Percentiles rank a stretch among this genome's conserved stretches.
Conservation (phyloP, 2,113 vertebrate genomes). For the Psilopsiagon aymara region DNA sequence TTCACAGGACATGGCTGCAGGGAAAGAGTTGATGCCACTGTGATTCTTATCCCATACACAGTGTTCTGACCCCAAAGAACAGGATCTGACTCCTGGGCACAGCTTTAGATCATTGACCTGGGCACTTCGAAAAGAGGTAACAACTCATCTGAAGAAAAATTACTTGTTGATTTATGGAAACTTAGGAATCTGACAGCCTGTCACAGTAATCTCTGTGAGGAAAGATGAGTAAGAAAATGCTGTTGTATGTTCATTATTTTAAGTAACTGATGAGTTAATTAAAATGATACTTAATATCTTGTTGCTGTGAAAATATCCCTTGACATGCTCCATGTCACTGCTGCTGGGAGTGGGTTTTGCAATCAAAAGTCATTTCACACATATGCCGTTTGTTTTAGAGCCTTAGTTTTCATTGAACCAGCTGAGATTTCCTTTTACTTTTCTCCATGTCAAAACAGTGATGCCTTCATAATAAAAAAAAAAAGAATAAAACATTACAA, state of each 20-base stretch:
- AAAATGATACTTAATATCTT: not conserved
- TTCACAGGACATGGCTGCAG: accelerated
- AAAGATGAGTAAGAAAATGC: not conserved
- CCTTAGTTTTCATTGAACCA: not conserved
- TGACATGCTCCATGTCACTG: not conserved
- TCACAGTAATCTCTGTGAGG: not conserved
- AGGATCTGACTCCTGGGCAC: not conserved
- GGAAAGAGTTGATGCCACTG: not conserved
- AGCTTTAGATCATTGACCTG: not conserved
- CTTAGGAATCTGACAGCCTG: not conserved
- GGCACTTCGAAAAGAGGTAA: not conserved
- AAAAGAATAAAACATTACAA: not conserved
- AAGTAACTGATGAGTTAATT: not conserved
- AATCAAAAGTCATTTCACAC: not conserved
- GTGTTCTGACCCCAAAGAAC: accelerated
- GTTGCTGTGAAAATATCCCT: not conserved
- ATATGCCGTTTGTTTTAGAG: not conserved
- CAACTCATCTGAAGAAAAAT: not conserved
- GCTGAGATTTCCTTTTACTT: not conserved
- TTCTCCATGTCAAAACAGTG: not conserved
- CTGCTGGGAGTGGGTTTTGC: not conserved
- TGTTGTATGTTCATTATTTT: not conserved
- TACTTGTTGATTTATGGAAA: not conserved
- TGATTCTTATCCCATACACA: not conserved
- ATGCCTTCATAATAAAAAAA: not conserved